Conservation (phyloP, 2,797 vertebrate species). For the Chelmon rostratus region DNA sequence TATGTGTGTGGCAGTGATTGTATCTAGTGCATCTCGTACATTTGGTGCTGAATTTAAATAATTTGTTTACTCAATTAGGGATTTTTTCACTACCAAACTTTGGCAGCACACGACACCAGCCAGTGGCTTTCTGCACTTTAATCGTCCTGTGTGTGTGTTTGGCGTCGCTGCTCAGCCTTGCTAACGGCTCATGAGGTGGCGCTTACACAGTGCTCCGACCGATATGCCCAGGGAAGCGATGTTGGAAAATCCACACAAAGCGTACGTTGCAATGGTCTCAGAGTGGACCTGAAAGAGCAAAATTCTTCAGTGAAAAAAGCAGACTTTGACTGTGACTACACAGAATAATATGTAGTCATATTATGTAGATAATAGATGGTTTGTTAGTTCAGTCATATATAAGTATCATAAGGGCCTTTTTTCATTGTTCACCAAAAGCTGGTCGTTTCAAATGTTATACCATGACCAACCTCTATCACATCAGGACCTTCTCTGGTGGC, state of each 20-base stretch:
- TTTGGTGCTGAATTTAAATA: not conserved
- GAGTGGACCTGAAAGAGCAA: constrained; percentile 86
- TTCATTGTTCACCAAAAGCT: not conserved
- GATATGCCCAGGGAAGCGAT: constrained; percentile 88
- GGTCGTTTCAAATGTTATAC: not conserved
- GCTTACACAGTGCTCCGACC: constrained; percentile 89
- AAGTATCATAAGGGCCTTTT: not conserved
- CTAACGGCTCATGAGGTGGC: not conserved
- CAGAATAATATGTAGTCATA: too few species aligned
- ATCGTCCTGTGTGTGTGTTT: not conserved
- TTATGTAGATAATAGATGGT: too few species aligned
- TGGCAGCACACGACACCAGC: not conserved
- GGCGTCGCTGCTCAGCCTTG: not conserved
- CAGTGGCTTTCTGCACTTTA: not conserved
- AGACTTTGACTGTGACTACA: not conserved
- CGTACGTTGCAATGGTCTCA: constrained; percentile 91
- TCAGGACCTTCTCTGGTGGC: not conserved
- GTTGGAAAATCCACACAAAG: constrained; percentile 93
- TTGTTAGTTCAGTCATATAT: not conserved
- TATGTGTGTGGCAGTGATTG: not conserved
- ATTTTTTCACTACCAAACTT: not conserved
- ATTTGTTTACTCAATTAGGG: not conserved
- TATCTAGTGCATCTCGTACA: not conserved
- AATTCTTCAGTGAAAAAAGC: not conserved
- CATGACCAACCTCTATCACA: not conserved